These are phyloP conservation scores for Ispidina picta DNA, from an alignment of 2,797 vertebrate genomes.

Conservation along the genomic window DNA sequence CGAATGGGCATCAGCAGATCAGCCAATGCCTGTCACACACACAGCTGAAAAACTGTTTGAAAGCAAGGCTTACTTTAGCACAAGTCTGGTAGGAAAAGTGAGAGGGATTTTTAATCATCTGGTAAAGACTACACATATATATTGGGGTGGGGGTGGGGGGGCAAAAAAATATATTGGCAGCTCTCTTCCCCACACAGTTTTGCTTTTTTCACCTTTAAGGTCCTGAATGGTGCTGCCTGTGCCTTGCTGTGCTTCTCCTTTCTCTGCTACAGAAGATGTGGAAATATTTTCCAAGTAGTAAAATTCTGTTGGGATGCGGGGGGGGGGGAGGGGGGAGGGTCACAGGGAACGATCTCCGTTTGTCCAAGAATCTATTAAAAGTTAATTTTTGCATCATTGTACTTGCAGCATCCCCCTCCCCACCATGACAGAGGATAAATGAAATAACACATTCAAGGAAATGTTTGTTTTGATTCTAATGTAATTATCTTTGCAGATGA, in stretches of 20 bases:
- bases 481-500: constrained; percentile 60
- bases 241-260: neutral
- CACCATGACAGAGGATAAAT: constrained; percentile 30
- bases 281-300: neutral
- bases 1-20: constrained; percentile 93
- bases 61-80: constrained; percentile 82
- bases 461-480: constrained; percentile 55
- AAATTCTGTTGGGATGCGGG: neutral
- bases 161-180: too few species aligned
- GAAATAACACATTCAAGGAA: constrained; percentile 44
- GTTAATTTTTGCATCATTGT: neutral
- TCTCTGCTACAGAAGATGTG: neutral
- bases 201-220: neutral
- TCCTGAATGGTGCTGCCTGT: neutral
- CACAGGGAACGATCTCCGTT: accelerated
- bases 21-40: constrained; percentile 89
- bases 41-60: constrained; percentile 82
- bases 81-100: constrained; percentile 76
- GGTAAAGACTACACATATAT: constrained; percentile 46
- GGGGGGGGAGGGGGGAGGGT: neutral
- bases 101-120: constrained; percentile 75
- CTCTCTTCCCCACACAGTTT: neutral
- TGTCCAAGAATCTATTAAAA: neutral
- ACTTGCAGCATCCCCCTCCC: neutral
- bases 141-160: neutral